Evolutionary conservation across 2,113 vertebrate genomes (phyloP).

Genomic region (Malurus melanocephalus): DNA sequence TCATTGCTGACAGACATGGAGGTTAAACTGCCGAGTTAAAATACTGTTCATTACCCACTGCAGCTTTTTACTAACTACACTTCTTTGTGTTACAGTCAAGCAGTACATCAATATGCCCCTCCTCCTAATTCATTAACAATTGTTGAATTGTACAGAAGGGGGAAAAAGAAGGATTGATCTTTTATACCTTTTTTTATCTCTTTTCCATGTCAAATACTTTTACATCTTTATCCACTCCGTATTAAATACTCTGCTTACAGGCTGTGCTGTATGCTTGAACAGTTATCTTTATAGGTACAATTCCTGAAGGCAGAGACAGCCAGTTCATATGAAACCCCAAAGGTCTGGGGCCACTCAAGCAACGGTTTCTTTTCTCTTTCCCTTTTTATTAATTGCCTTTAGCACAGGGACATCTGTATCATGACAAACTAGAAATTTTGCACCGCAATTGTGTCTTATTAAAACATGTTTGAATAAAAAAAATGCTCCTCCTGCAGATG

Average conservation of each 20-base stretch:
- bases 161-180: conserved; percentile 79
- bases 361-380: neutral
- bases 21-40: conserved; percentile 99
- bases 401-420: neutral
- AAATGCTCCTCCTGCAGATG: neutral
- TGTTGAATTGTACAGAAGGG: conserved; percentile 79
- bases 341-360: neutral
- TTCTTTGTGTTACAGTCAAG: conserved; percentile 95
- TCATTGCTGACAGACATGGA: conserved; percentile 96
- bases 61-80: conserved; percentile 95
- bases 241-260: conserved; percentile 27
- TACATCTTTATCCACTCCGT: conserved; percentile 53
- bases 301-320: conserved; percentile 4
- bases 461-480: neutral
- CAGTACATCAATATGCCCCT: conserved; percentile 90
- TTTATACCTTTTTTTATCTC: conserved; percentile 46
- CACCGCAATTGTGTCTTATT: neutral
- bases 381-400: neutral
- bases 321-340: conserved; percentile 35
- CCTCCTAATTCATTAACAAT: conserved; percentile 94
- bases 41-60: conserved; percentile 98
- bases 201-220: conserved; percentile 55
- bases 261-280: conserved; percentile 19
- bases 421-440: neutral
- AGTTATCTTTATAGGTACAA: conserved; percentile 38